Base-by-base conservation (phyloP, 2,113 vertebrate genomes). In the Ceuthmochares aereus region DNA sequence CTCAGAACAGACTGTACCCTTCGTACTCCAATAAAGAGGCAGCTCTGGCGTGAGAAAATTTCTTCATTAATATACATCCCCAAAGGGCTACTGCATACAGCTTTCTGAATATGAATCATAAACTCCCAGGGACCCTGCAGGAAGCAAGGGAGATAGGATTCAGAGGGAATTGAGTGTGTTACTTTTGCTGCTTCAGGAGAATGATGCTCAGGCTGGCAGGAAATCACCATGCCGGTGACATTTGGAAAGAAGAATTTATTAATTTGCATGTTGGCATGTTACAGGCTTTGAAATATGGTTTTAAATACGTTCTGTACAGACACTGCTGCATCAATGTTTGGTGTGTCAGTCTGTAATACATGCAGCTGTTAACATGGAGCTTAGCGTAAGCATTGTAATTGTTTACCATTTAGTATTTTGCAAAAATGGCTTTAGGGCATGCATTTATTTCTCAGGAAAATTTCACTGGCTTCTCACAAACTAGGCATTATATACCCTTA, bases 1-100 rank as follows among this genome's bases (percentile, higher is more conserved):
- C 97, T 96, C 87, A 67, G 95, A 98, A 98, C 97, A 98, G 97
- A 97, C 98, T 98, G 98, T 97, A 97, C 90, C 94, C 93, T 98
- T 98, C 85, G 8, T 96, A 97, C 93, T 97, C 79, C 92, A 97
- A 97, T 97, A 96, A 97, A 97, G 94, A 95, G 87, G 92, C 93
- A 93, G 91, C 86, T 97, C 91, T 97, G 97, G 95, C 85, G 82
- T 87, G 92, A 97, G 97, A 97, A 94, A 92, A 95, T 97, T 97
- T 97, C 97, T 97, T 98, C 96, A 98, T 98, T 98, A 98, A 97
- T 97, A 97, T 94, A 95, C 96, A 93, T 96, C 91, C 96, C 95
- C 97, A 93, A 97, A 97, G 96, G 97, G 91, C 94, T 95, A 47
- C 75, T 79, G 49, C 80, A 0, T 87, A 74, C 88, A 85, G 96